A percentile compares a stretch with the other conserved stretches of the same genome.
Conservation (phyloP, 2,888 invertebrate species). For the Mechanitis mazaeus region DNA sequence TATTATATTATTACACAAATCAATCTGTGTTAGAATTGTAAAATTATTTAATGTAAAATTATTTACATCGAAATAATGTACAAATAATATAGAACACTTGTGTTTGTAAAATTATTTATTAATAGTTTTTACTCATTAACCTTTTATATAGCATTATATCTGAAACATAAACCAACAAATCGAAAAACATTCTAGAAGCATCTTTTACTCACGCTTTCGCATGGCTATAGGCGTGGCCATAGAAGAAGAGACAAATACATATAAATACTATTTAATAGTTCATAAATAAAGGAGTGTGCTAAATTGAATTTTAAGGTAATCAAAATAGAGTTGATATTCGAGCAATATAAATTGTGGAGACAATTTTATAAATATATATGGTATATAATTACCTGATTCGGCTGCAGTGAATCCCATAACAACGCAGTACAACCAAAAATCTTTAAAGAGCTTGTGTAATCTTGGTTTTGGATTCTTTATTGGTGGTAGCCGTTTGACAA, state of each 20-base stretch:
- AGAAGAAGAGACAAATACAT: slow-evolving; percentile 69
- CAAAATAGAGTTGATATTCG: slow-evolving; percentile 30
- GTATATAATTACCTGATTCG: slow-evolving; percentile 75
- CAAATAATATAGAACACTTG: neutral
- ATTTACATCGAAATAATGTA: too few relatives aligned
- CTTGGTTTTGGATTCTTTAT: slow-evolving; percentile 94
- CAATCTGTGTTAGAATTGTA: too few relatives aligned
- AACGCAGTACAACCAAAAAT: slow-evolving; percentile 99
- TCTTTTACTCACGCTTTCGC: slow-evolving; percentile 74
- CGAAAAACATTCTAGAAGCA: slow-evolving; percentile 58
- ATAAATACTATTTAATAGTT: slow-evolving; percentile 54
- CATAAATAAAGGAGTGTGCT: slow-evolving; percentile 30
- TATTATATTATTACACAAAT: neutral
- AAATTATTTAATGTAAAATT: too few relatives aligned
- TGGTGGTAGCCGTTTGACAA: slow-evolving; percentile 90
- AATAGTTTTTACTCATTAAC: neutral
- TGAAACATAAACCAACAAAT: slow-evolving; percentile 33
- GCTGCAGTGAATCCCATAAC: slow-evolving; percentile 98
- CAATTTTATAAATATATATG: neutral
- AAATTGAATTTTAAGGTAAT: slow-evolving; percentile 32
- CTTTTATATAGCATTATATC: slow-evolving; percentile 37
- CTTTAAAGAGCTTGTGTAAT: slow-evolving; percentile 96
- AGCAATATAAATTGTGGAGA: slow-evolving; percentile 19
- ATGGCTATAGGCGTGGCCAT: slow-evolving; percentile 73
- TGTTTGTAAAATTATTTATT: too few relatives aligned